Percentiles rank a stretch among this genome's conserved stretches.
Evolutionary conservation across 2,113 vertebrate genomes (phyloP).

Genomic region (Poeciliopsis turrubarensis): DNA sequence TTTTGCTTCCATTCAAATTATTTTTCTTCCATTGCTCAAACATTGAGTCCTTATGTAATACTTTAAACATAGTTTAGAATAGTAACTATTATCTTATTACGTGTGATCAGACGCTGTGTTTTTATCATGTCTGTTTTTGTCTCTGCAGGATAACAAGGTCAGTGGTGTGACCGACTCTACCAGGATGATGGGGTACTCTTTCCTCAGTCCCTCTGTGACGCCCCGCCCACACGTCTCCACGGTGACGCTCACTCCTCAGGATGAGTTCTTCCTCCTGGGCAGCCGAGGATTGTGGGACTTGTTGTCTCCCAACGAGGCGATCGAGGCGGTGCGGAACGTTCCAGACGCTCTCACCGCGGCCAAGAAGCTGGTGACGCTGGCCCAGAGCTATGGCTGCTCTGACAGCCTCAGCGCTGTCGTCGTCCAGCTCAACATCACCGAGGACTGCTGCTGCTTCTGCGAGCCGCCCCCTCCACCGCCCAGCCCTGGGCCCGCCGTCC

Average conservation of each 20-base stretch:
- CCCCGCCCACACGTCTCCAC: slow-evolving; percentile 91
- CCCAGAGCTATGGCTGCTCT: slow-evolving; percentile 93
- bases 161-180: slow-evolving; percentile 94
- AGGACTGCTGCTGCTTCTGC: slow-evolving; percentile 91
- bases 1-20: no score
- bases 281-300: slow-evolving; percentile 94
- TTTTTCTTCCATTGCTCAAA: no score
- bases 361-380: slow-evolving; percentile 95
- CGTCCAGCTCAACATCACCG: slow-evolving; percentile 90
- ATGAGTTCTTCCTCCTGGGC: slow-evolving; percentile 96
- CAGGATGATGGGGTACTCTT: slow-evolving; percentile 95
- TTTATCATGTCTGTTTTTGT: neutral
- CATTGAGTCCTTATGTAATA: no score
- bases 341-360: slow-evolving; percentile 90
- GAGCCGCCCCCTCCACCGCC: slow-evolving; percentile 79
- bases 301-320: slow-evolving; percentile 86
- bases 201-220: slow-evolving; percentile 92
- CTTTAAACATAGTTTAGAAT: no score
- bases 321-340: slow-evolving; percentile 89
- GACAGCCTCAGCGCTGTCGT: slow-evolving; percentile 94
- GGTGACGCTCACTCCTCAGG: slow-evolving; percentile 89
- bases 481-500: slow-evolving; percentile 79
- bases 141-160: slow-evolving; percentile 94
- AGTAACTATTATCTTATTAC: no score
- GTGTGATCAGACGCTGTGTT: neutral